These are phyloP conservation scores for Podabrus alpinus DNA, from an alignment of 2,888 invertebrate species.

Conservation along the genomic window DNA sequence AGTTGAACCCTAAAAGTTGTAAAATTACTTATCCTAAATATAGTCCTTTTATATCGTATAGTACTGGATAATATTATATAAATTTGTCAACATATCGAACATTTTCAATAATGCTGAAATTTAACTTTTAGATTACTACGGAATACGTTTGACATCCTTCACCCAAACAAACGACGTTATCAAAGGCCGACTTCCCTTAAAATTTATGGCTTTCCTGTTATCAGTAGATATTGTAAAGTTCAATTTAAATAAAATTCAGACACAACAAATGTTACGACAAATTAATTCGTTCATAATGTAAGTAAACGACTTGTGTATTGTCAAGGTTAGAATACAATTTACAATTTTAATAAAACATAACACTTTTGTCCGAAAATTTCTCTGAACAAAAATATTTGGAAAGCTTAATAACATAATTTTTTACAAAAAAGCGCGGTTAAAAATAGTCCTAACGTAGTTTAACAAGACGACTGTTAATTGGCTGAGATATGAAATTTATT, in stretches of 20 bases:
- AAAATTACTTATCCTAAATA: no score
- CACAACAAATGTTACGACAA: background rate
- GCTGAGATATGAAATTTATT: no score
- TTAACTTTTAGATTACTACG: background rate
- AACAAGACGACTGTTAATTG: no score
- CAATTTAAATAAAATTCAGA: background rate
- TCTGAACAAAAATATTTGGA: background rate
- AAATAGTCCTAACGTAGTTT: no score
- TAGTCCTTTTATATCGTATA: no score
- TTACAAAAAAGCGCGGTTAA: no score
- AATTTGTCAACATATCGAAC: background rate
- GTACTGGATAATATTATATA: no score
- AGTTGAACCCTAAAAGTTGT: no score
- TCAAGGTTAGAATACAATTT: background rate
- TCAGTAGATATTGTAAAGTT: background rate
- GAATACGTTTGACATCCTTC: background rate
- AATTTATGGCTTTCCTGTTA: background rate
- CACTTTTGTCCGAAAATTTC: background rate
- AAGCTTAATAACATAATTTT: background rate
- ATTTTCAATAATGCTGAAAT: background rate
- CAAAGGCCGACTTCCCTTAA: background rate
- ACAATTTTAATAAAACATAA: background rate
- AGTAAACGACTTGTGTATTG: background rate
- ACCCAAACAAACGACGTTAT: background rate
- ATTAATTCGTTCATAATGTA: background rate